Evolutionary conservation across 2,888 invertebrate species (phyloP).

Genomic region (Deladenus siricidicola): DNA sequence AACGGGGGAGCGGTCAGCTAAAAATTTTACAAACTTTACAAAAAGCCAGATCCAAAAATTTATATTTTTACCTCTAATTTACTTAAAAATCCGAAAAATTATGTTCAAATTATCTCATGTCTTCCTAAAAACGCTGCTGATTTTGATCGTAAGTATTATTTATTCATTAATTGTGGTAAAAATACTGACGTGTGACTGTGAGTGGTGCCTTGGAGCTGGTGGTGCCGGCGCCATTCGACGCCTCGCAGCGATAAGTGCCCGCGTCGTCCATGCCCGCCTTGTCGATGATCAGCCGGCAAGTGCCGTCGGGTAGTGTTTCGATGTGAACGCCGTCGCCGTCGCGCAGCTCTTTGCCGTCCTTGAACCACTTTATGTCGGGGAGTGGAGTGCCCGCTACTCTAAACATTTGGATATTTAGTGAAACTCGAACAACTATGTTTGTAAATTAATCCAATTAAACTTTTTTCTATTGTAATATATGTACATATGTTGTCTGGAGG

Average conservation of each 20-base stretch:
- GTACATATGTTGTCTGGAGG: too few relatives aligned
- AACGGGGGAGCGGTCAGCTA: constrained; percentile 27
- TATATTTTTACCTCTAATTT: too few relatives aligned
- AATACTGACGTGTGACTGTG: constrained; percentile 19
- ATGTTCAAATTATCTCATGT: too few relatives aligned
- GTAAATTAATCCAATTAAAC: too few relatives aligned
- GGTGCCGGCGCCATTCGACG: constrained; percentile 22
- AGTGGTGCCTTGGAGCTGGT: constrained; percentile 29
- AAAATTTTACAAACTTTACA: neutral
- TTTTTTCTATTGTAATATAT: too few relatives aligned
- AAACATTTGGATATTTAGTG: too few relatives aligned
- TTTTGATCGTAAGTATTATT: too few relatives aligned
- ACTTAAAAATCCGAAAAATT: too few relatives aligned
- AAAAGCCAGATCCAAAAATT: neutral
- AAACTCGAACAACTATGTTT: too few relatives aligned
- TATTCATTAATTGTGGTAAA: too few relatives aligned
- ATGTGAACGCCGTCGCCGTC: constrained; percentile 33
- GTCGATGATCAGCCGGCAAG: constrained; percentile 52
- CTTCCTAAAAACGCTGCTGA: too few relatives aligned
- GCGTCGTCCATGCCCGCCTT: constrained; percentile 54
- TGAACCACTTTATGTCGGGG: constrained; percentile 62
- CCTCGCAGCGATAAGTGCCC: constrained; percentile 69
- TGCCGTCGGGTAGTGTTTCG: constrained; percentile 46
- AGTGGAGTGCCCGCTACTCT: constrained; percentile 52
- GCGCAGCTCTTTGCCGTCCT: constrained; percentile 58